These are phyloP conservation scores for Nebria salina DNA, from an alignment of 2,888 invertebrate species.

Conservation along the genomic window DNA sequence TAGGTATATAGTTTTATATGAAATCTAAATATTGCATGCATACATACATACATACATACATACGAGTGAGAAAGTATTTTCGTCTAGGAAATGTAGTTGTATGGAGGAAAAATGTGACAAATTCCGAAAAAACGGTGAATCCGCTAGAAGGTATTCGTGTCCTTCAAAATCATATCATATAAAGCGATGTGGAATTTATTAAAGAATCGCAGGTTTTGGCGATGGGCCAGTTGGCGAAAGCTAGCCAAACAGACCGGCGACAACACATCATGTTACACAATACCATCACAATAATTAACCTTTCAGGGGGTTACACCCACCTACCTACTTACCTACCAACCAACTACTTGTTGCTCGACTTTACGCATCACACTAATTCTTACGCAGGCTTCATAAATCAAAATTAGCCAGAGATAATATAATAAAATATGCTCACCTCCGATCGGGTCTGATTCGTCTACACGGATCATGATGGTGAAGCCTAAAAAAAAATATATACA, in stretches of 20 bases:
- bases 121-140: background rate
- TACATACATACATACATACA: too few relatives aligned
- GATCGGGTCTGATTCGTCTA: conserved; percentile 89
- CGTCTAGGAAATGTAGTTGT: background rate
- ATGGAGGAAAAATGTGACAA: background rate
- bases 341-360: background rate
- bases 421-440: conserved; percentile 74
- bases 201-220: conserved; percentile 7
- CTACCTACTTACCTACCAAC: background rate
- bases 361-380: background rate
- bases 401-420: background rate
- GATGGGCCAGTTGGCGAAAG: background rate
- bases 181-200: conserved; percentile 5
- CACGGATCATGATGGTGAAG: conserved; percentile 78
- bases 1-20: too few relatives aligned
- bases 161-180: background rate
- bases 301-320: conserved; percentile 14
- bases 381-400: background rate
- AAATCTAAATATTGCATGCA: too few relatives aligned
- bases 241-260: background rate
- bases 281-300: conserved; percentile 10
- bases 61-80: background rate
- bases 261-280: background rate
- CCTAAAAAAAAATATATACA: conserved; percentile 13
- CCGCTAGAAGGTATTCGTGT: background rate